phyloP scores from a whole-genome alignment of 2,888 invertebrate genomes.

The Dryadula phaetusa region DNA sequence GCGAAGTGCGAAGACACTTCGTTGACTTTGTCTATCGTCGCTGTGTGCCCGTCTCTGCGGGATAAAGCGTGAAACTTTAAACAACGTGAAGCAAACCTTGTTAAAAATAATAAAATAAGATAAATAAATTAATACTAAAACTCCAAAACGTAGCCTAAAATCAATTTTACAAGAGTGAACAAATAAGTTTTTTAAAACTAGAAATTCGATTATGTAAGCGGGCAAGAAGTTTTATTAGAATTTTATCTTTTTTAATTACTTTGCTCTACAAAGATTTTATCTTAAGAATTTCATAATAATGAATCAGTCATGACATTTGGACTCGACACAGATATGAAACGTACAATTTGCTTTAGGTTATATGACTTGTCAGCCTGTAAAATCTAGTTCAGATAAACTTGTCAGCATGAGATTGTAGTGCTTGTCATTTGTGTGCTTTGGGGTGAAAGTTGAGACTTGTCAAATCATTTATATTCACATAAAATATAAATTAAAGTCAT shows the following conservation, averaged over 20 bases:
- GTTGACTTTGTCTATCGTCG: too few relatives aligned
- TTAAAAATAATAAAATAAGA: too few relatives aligned
- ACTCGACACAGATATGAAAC: not conserved
- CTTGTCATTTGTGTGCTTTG: not conserved
- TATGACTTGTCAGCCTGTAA: not conserved
- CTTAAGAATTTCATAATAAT: constrained; percentile 13
- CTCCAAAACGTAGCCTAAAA: not conserved
- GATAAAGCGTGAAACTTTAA: too few relatives aligned
- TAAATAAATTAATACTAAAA: too few relatives aligned
- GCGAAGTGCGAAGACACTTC: too few relatives aligned
- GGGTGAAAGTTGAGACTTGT: not conserved
- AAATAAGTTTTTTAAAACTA: constrained; percentile 9
- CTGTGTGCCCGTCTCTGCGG: too few relatives aligned
- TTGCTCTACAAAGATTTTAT: constrained; percentile 15
- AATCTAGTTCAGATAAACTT: not conserved
- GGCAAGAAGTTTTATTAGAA: constrained; percentile 9
- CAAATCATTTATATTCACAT: too few relatives aligned
- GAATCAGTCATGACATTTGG: not conserved
- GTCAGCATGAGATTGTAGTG: not conserved
- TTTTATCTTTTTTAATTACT: constrained; percentile 20
- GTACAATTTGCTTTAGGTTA: not conserved
- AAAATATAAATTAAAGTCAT: too few relatives aligned
- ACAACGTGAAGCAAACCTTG: too few relatives aligned
- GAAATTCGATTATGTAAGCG: constrained; percentile 19
- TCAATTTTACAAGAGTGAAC: constrained; percentile 3